phyloP scores from a whole-genome alignment of 2,797 vertebrate genomes.

The Crax fasciolata region DNA sequence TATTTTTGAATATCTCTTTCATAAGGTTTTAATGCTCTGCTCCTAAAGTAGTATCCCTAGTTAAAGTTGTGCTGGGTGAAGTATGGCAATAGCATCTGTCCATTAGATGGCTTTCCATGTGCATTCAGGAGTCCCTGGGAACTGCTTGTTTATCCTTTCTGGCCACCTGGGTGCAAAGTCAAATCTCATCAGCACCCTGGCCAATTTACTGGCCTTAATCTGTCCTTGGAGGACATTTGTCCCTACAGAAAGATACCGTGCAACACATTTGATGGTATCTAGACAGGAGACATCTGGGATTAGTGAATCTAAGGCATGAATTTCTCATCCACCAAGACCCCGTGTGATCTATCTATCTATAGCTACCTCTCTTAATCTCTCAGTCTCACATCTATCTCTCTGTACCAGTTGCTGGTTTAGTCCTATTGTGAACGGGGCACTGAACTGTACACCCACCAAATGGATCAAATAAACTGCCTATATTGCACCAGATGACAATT shows the following conservation, averaged over 20 bases:
- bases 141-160: not conserved
- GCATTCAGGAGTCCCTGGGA: not conserved
- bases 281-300: not conserved
- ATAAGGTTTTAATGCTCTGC: not conserved
- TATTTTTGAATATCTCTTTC: not conserved
- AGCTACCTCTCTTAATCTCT: not conserved
- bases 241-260: not conserved
- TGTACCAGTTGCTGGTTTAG: not conserved
- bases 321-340: slow-evolving; percentile 7
- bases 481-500: not conserved
- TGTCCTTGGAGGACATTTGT: not conserved
- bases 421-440: not conserved
- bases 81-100: rapidly evolving
- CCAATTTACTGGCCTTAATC: not conserved
- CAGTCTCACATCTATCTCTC: not conserved
- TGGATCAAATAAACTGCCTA: not conserved
- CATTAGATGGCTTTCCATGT: not conserved
- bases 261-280: not conserved
- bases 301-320: not conserved
- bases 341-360: not conserved
- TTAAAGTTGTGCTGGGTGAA: not conserved
- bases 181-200: not conserved
- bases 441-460: not conserved
- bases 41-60: not conserved
- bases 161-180: not conserved